Base-by-base conservation (phyloP, 2,113 vertebrate species). In the Progne subis region DNA sequence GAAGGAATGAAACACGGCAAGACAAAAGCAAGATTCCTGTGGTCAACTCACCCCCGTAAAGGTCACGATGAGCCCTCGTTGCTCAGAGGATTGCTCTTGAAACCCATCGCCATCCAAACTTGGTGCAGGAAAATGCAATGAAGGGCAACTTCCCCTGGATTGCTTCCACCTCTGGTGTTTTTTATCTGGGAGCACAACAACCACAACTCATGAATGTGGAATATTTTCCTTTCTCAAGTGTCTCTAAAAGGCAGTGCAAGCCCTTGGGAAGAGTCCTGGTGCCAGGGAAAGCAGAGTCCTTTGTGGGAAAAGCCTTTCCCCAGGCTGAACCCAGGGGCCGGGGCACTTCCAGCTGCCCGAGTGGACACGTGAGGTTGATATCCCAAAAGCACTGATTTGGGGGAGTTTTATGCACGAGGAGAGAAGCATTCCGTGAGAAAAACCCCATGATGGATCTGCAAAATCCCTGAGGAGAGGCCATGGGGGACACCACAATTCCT, bases 31-130 rank as follows among this genome's bases (percentile, higher is more conserved):
- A 47, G 49, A 23, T 47, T 39, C 19, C 18, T 12, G 17, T 1
- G 46, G 63, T 49, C 53, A 20, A 24, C 34, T 32, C 50, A 41
- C 26, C 20, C 20, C 53, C 6, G 0, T 3, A 20, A 32, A 64
- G 29, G n/a, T 50, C 12, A 37, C 9, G 2, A 18, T 25, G 28
- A 91, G 5, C 11, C 7, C 50, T 37, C 50, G 50, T 37, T 32
- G 64, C 53, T 39, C 57, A 29, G 2, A 8, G 83, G 59, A 41
- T 14, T 8, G 28, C 41, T 59, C 46, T 25, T 44, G 78, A 52
- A 52, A 39, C 4, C 44, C 72, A 32, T 18, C 1, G 0, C 39
- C 9, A 1, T 1, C 31, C 5, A n/a, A 56, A 32, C 5, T 26
- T 16, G 57, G 12, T 3, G 24, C 55, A 2, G 86, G 43, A 37